phyloP scores from a whole-genome alignment of 1,140 invertebrate genomes.

The Drosophila varians region DNA sequence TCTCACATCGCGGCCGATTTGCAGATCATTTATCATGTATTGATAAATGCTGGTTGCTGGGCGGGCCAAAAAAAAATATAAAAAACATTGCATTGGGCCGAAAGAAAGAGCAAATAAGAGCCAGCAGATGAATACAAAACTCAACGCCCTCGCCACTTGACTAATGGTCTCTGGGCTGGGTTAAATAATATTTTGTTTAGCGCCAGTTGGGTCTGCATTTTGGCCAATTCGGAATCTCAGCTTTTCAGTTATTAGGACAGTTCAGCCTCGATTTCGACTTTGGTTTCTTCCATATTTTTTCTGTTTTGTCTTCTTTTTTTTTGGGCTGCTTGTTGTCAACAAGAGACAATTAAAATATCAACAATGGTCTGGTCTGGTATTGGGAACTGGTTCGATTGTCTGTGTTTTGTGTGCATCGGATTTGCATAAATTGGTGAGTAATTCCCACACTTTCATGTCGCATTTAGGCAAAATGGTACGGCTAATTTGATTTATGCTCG shows the following conservation, averaged over 20 bases:
- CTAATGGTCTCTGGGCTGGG: slow-evolving; percentile 52
- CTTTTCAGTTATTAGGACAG: slow-evolving; percentile 14
- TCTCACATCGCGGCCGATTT: slow-evolving; percentile 16
- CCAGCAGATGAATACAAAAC: slow-evolving; percentile 1
- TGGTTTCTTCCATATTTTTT: slow-evolving; percentile 13
- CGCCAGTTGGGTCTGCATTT: slow-evolving; percentile 34
- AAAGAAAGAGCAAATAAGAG: neutral
- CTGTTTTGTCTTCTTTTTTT: neutral
- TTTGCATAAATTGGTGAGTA: slow-evolving; percentile 75
- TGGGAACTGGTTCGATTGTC: slow-evolving; percentile 19
- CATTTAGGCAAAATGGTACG: slow-evolving; percentile 73
- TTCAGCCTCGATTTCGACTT: slow-evolving; percentile 68
- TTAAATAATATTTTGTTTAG: slow-evolving; percentile 1
- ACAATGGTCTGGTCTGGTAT: slow-evolving; percentile 33
- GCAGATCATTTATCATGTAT: slow-evolving; percentile 52
- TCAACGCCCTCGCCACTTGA: slow-evolving; percentile 62
- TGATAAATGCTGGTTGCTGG: neutral
- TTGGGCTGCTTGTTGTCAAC: slow-evolving; percentile 58
- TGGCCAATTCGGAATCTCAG: slow-evolving; percentile 9
- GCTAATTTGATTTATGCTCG: slow-evolving; percentile 71
- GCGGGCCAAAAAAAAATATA: too few species aligned
- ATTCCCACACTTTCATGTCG: slow-evolving; percentile 77
- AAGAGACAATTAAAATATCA: slow-evolving; percentile 78
- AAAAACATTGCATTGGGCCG: slow-evolving; percentile 13
- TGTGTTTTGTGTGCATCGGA: slow-evolving; percentile 26